Evolutionary conservation across 37 sponge, comb jelly and placozoan genomes (phyloP).

Genomic region (Aplysina aerophoba): DNA sequence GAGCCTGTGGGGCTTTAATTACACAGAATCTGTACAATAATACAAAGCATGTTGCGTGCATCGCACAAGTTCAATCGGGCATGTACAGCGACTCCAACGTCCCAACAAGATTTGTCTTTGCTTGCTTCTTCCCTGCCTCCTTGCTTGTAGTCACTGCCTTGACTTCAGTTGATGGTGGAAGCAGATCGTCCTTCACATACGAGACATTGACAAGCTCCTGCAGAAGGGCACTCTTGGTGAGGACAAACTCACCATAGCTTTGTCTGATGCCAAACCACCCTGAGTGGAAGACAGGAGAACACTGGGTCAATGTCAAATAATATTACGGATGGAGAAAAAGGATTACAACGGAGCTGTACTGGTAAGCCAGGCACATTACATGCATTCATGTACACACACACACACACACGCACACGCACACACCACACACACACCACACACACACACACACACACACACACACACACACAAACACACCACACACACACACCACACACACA

Average conservation of each 20-base stretch:
- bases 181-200: conserved; percentile 20
- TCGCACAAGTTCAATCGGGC: neutral
- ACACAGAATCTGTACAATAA: no score
- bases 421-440: neutral
- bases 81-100: neutral
- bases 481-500: neutral
- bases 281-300: neutral
- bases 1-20: no score
- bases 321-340: no score
- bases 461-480: neutral
- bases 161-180: neutral
- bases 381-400: neutral
- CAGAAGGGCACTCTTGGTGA: conserved; percentile 56
- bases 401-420: neutral
- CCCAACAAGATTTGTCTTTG: neutral
- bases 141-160: no score
- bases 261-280: conserved; percentile 78
- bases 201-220: conserved; percentile 75
- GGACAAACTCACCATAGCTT: conserved; percentile 47
- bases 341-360: no score
- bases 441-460: neutral
- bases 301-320: no score
- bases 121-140: neutral
- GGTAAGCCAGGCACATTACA: neutral
- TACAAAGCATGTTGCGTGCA: no score